A percentile compares a stretch with the other conserved stretches of the same genome.
phyloP scores from a whole-genome alignment of 2,797 vertebrate genomes.

The Mastacembelus armatus region DNA sequence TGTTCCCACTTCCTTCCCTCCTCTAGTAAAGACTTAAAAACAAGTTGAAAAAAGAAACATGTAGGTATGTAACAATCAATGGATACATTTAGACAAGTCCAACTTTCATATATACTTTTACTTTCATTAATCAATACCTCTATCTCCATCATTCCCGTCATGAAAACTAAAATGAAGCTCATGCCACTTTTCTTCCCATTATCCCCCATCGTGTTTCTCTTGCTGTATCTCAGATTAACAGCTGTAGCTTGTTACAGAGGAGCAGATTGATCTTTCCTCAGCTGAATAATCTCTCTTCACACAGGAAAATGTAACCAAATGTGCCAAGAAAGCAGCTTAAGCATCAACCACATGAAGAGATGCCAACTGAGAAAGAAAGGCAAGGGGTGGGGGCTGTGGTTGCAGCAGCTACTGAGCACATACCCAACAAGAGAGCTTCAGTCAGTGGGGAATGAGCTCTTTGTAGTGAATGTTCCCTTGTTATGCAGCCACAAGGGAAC shows the following conservation, averaged over 20 bases:
- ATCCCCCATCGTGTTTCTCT: slow-evolving; percentile 36
- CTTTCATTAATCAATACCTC: slow-evolving; percentile 30
- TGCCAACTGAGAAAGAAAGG: slow-evolving; percentile 10
- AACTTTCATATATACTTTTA: not conserved
- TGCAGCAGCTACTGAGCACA: slow-evolving; percentile 7
- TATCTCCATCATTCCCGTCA: slow-evolving; percentile 11
- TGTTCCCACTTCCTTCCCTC: too few relatives aligned
- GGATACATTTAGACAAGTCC: too few relatives aligned
- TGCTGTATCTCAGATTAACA: slow-evolving; percentile 44
- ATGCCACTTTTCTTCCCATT: slow-evolving; percentile 10
- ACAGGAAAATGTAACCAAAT: slow-evolving; percentile 44
- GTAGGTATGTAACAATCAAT: too few relatives aligned
- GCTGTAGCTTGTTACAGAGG: slow-evolving; percentile 34
- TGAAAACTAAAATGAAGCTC: slow-evolving; percentile 28
- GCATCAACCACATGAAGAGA: slow-evolving; percentile 32
- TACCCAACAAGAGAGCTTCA: slow-evolving; percentile 27
- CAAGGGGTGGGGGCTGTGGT: too few relatives aligned
- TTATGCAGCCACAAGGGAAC: slow-evolving; percentile 23
- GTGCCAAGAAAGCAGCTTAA: slow-evolving; percentile 43
- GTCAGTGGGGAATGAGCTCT: slow-evolving; percentile 18
- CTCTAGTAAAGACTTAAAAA: too few relatives aligned
- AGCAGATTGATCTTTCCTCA: slow-evolving; percentile 47
- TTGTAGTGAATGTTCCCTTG: slow-evolving; percentile 34
- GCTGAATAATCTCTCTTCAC: slow-evolving; percentile 61
- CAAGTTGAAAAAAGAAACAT: too few relatives aligned